Base-by-base conservation (phyloP, 64 coral and sea anemone species). In the Pocillopora verrucosa region DNA sequence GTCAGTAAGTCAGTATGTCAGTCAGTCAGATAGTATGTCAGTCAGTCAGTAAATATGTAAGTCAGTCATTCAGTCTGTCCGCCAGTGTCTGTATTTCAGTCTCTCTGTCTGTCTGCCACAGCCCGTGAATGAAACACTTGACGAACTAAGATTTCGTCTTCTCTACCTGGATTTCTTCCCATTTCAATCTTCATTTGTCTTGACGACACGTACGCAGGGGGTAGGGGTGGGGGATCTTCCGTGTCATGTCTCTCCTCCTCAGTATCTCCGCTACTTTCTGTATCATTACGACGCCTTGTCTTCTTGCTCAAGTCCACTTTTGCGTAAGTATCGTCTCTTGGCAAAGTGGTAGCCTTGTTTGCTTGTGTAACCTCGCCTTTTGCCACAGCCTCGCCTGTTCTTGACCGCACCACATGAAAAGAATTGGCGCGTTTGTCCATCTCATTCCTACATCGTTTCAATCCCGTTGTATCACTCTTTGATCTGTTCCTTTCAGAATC, bases 281-380 rank as follows among this genome's bases (percentile, higher is more conserved):
- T n/a, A 45, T 17, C 45, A 20, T 4, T 30, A 22, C 3, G 34
- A 16, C 64, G 45, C 82, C 13, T 85, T 22, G 63, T 72, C n/a
- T 85, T 85, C 65, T 72, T 85, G 19, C 65, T 85, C 19, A 85
- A 65, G 68, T 85, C 82, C 17, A 85, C 82, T 57, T 70, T 57
- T 13, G 82, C 82, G 35, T 85, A 85, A 56, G 68, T 65, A 41
- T 70, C 38, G 38, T 85, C 82, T 7, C 69, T 5, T 16, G n/a
- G 45, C 9, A 45, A 16, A 56, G 16, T 20, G 17, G 61, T 22
- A 72, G 14, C 65, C 22, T 57, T n/a, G 37, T 26, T 0, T 85
- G 2, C 22, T 56, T 77, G 37, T 58, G 61, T 26, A 72, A 58
- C 82, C 22, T 57, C 41, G 22, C 37, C 36, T n/a, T 26, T 13